Percentiles rank a stretch among this genome's conserved stretches.
Evolutionary conservation across 1,140 invertebrate genomes (phyloP).

Genomic region (Heliconius hermathena): DNA sequence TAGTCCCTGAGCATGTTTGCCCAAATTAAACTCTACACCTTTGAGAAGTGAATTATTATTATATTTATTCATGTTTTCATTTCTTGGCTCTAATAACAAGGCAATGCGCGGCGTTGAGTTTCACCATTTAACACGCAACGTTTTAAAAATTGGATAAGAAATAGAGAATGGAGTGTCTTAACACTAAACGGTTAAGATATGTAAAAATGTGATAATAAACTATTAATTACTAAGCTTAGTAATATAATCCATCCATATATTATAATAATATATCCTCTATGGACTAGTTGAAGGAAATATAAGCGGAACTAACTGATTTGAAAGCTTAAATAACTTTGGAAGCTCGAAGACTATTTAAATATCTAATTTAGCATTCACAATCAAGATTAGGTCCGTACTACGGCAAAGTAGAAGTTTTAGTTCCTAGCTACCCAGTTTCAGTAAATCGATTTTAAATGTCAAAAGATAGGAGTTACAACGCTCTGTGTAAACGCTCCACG

Average conservation of each 20-base stretch:
- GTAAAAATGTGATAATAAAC: too few species aligned
- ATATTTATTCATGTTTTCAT: too few species aligned
- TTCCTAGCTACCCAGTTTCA: conserved; percentile 28
- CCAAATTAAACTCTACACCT: too few species aligned
- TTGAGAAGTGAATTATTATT: too few species aligned
- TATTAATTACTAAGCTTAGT: too few species aligned
- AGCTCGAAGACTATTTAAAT: conserved; percentile 22
- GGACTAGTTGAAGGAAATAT: neutral
- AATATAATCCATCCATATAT: neutral
- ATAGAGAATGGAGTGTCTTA: too few species aligned
- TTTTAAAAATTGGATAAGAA: too few species aligned
- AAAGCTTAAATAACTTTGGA: conserved; percentile 1
- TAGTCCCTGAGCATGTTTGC: too few species aligned
- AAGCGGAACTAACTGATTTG: neutral
- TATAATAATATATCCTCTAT: neutral
- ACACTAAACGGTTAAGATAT: too few species aligned
- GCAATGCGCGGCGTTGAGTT: too few species aligned
- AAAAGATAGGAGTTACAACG: conserved; percentile 28
- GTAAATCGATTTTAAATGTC: conserved; percentile 33
- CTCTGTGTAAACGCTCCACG: neutral
- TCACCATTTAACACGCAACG: too few species aligned
- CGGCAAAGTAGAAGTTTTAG: conserved; percentile 19
- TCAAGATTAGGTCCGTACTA: conserved; percentile 32
- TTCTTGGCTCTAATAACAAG: too few species aligned
- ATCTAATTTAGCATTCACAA: conserved; percentile 30